Evolutionary conservation across 2,113 vertebrate species (phyloP).

Genomic region (Isurus oxyrinchus): DNA sequence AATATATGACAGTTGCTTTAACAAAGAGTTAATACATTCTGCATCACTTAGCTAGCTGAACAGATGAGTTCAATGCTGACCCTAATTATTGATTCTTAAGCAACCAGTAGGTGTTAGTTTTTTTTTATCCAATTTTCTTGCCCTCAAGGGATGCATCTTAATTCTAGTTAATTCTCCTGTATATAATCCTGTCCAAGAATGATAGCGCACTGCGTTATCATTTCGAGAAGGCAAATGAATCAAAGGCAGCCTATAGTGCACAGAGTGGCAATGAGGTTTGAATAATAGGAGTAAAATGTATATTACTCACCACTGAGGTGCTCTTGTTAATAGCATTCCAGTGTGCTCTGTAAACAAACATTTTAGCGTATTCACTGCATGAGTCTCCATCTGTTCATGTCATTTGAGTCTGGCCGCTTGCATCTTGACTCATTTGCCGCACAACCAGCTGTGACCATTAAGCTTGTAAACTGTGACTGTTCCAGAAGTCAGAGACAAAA

Average conservation of each 20-base stretch:
- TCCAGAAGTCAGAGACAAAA: not conserved
- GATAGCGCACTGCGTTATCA: not conserved
- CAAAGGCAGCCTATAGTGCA: not conserved
- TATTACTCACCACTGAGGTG: not conserved
- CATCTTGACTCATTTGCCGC: not conserved
- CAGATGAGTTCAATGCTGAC: not conserved
- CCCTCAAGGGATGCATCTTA: not conserved
- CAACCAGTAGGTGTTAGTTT: not conserved
- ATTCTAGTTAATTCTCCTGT: not conserved
- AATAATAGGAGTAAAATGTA: not conserved
- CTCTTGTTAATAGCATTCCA: not conserved
- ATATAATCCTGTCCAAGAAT: not conserved
- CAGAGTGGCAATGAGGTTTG: not conserved
- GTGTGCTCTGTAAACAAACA: not conserved
- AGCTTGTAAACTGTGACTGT: not conserved
- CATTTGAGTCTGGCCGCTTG: not conserved
- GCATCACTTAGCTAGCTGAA: not conserved
- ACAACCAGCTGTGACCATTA: too few relatives aligned
- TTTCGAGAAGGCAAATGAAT: not conserved
- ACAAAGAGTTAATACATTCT: not conserved
- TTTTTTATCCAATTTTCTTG: not conserved
- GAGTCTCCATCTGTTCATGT: not conserved
- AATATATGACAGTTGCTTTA: not conserved
- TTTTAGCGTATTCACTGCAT: not conserved
- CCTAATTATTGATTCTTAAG: not conserved